Base-by-base conservation (phyloP, 1,140 invertebrate species). In the Cylas formicarius region DNA sequence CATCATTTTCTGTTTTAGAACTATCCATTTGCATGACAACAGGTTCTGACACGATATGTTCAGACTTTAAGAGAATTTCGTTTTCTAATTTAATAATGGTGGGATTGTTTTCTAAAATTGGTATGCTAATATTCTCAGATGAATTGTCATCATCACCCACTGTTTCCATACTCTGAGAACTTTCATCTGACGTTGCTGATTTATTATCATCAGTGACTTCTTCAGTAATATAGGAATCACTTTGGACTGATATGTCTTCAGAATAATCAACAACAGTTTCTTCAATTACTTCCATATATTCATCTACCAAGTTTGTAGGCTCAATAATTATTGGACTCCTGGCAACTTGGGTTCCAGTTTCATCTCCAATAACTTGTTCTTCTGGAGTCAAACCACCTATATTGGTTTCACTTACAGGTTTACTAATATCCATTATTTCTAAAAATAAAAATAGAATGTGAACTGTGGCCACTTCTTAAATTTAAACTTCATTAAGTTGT, bases 31-130 rank as follows among this genome's bases (percentile, higher is more conserved):
- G n/a, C n/a, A n/a, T n/a, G n/a, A n/a, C n/a, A n/a, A n/a, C n/a
- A n/a, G n/a, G n/a, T n/a, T n/a, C n/a, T n/a, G n/a, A n/a, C n/a
- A n/a, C n/a, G n/a, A n/a, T n/a, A n/a, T n/a, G n/a, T n/a, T n/a
- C n/a, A n/a, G n/a, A n/a, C n/a, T n/a, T n/a, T n/a, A n/a, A n/a
- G n/a, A n/a, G n/a, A n/a, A n/a, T 3, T 39, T 20, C 8, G 4
- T 16, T 39, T 39, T 39, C 14, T 19, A 5, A 14, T 36, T 36
- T 19, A 13, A 3, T 41, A 28, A 7, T 39, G 20, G 17, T 41
- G 9, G 38, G 32, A 31, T 31, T 41, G 22, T n/a, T n/a, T n/a
- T 41, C 38, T 9, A 29, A 31, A n/a, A 41, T 31, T 24, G 26
- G 36, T 20, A 16, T 26, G 7, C 19, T 10, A 22, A 6, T 17